Evolutionary conservation across 2,797 vertebrate genomes (phyloP).

Genomic region (Nyctalus aviator): DNA sequence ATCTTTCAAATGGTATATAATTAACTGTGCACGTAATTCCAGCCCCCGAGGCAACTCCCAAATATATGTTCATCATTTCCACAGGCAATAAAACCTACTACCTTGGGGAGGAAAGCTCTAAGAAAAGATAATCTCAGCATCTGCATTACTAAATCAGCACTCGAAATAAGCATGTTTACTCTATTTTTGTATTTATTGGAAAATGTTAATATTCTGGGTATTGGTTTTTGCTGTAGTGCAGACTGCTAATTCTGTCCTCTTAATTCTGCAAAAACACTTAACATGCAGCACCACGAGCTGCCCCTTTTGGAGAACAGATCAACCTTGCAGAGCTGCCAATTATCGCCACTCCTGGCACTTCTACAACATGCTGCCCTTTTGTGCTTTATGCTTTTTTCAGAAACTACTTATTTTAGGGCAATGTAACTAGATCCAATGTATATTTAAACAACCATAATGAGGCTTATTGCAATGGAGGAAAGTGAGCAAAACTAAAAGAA

Average conservation of each 20-base stretch:
- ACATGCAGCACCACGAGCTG: background rate
- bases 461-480: background rate
- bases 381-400: background rate
- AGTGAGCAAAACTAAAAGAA: background rate
- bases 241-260: slow-evolving; percentile 11
- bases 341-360: background rate
- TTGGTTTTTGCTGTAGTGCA: background rate
- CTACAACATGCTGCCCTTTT: background rate
- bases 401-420: background rate
- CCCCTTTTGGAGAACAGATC: background rate
- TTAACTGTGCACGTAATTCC: background rate
- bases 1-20: background rate
- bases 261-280: slow-evolving; percentile 9
- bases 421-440: slow-evolving; percentile 15
- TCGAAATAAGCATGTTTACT: slow-evolving; percentile 24
- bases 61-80: slow-evolving; percentile 11
- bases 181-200: slow-evolving; percentile 40
- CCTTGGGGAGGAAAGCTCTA: background rate
- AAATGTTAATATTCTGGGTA: background rate
- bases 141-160: slow-evolving; percentile 6
- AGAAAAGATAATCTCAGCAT: slow-evolving; percentile 5
- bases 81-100: background rate
- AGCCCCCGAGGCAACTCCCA: slow-evolving; percentile 15
- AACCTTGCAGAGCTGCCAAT: background rate
- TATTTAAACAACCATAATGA: slow-evolving; percentile 14